Evolutionary conservation across 2,113 vertebrate species (phyloP).

Genomic region (Malurus alboscapulatus): DNA sequence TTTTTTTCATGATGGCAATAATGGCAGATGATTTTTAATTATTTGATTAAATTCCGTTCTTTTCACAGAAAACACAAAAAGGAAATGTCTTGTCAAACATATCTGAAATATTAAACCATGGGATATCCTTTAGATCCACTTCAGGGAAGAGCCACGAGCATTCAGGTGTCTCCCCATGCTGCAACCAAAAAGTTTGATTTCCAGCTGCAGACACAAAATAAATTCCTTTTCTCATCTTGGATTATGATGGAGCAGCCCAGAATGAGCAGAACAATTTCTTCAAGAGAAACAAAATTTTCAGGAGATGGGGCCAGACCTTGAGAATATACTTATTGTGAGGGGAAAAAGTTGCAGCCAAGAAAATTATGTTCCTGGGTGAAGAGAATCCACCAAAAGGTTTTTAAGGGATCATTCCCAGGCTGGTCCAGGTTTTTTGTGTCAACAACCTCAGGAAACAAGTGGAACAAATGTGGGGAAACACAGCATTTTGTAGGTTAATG

Average conservation of each 20-base stretch:
- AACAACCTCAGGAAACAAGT: neutral
- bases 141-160: accelerated
- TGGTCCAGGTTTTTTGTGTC: neutral
- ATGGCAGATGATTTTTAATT: neutral
- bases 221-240: neutral
- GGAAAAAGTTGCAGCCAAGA: accelerated
- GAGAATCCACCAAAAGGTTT: accelerated
- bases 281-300: neutral
- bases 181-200: neutral
- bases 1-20: accelerated
- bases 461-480: accelerated
- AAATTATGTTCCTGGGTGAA: neutral
- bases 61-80: neutral
- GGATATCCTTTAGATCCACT: neutral
- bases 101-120: neutral
- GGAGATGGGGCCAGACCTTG: neutral
- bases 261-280: neutral
- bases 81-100: neutral
- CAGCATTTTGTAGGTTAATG: neutral
- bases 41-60: neutral
- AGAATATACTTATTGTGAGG: neutral
- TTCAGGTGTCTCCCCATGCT: neutral
- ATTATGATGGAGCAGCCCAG: neutral
- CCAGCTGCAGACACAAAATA: neutral
- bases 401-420: accelerated